Evolutionary conservation across 2,113 vertebrate genomes (phyloP).

Genomic region (Hystrix cristata): DNA sequence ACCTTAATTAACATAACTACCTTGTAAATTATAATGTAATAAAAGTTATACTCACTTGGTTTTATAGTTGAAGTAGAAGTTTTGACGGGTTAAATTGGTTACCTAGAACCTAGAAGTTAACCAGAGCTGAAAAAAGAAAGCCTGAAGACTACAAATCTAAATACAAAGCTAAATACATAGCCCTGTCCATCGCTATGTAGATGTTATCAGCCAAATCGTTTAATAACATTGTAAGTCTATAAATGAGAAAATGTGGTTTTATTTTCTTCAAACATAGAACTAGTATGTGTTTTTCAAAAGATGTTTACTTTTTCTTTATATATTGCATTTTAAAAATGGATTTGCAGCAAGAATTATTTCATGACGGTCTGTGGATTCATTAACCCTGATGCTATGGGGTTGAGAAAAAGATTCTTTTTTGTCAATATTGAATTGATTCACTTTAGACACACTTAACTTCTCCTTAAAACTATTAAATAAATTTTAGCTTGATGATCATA

Average conservation of each 20-base stretch:
- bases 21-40: background rate
- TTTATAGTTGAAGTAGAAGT: background rate
- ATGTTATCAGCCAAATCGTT: background rate
- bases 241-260: background rate
- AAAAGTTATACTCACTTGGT: background rate
- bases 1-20: background rate
- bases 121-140: background rate
- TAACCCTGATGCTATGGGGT: background rate
- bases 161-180: background rate
- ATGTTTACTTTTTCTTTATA: background rate
- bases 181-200: background rate
- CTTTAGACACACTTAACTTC: slow-evolving; percentile 38
- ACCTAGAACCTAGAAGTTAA: background rate
- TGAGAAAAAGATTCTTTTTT: background rate
- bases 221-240: background rate
- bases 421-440: slow-evolving; percentile 8
- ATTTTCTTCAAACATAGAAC: background rate
- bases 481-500: slow-evolving; percentile 2
- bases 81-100: background rate
- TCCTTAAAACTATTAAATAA: slow-evolving; percentile 38
- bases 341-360: background rate
- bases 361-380: background rate
- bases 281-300: background rate
- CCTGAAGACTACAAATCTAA: too few species aligned
- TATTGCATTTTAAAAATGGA: background rate